phyloP scores from a whole-genome alignment of 2,888 invertebrate genomes.

The Onthophagus sagittarius region DNA sequence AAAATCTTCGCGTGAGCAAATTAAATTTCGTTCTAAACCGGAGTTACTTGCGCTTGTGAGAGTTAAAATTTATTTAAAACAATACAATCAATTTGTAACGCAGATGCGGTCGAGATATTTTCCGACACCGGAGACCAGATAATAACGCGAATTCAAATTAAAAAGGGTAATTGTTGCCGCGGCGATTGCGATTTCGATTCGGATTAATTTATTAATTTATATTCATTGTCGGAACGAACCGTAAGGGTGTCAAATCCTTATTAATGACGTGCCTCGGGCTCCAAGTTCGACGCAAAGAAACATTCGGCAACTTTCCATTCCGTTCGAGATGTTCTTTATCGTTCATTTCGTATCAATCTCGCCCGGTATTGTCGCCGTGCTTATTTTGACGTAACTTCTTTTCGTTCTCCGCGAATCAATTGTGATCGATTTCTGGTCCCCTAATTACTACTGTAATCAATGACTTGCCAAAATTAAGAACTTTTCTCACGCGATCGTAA shows the following conservation, averaged over 20 bases:
- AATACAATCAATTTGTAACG: neutral
- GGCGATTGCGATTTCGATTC: constrained; percentile 21
- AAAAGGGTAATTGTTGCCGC: constrained; percentile 4
- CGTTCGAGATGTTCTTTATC: neutral
- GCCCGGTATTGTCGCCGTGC: neutral
- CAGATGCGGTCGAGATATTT: neutral
- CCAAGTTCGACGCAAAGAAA: constrained; percentile 1
- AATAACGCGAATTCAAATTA: neutral
- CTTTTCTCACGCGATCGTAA: neutral
- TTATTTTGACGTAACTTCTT: neutral
- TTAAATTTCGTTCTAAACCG: neutral
- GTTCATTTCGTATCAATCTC: constrained; percentile 5
- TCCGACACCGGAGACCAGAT: neutral
- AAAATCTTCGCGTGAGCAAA: neutral
- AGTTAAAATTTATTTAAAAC: neutral
- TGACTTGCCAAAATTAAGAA: constrained; percentile 10
- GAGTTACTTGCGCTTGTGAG: neutral
- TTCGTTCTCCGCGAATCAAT: neutral
- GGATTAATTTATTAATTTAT: constrained; percentile 41
- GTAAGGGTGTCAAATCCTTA: constrained; percentile 46
- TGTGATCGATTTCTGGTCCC: neutral
- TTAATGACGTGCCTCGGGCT: constrained; percentile 42
- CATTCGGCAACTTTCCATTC: constrained; percentile 11
- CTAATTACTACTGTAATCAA: constrained; percentile 4
- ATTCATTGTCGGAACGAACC: constrained; percentile 46